Conservation (phyloP, 2,888 invertebrate genomes). For the Trichogramma evanescens region DNA sequence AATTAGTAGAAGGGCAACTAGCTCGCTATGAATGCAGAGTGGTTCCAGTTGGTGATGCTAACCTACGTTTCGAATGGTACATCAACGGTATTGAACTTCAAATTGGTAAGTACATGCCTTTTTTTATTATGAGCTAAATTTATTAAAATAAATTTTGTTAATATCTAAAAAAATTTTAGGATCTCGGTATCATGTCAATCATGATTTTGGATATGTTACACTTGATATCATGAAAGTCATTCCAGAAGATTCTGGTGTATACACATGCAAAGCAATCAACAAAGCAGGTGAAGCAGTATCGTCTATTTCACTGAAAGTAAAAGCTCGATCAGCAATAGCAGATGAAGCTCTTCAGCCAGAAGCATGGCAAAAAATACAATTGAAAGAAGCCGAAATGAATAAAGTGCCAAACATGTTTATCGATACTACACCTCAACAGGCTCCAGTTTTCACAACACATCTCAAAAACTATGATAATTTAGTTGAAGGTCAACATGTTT, state of each 20-base stretch:
- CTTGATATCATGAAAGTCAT: slow-evolving; percentile 84
- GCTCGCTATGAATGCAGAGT: slow-evolving; percentile 88
- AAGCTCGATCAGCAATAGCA: slow-evolving; percentile 71
- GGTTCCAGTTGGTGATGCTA: slow-evolving; percentile 89
- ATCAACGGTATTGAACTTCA: slow-evolving; percentile 88
- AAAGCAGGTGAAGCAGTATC: slow-evolving; percentile 91
- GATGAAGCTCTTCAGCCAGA: slow-evolving; percentile 84
- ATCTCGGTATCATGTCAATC: slow-evolving; percentile 82
- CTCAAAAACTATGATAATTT: slow-evolving; percentile 77
- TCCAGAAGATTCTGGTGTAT: slow-evolving; percentile 83
- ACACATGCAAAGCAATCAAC: slow-evolving; percentile 91
- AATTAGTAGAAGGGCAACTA: slow-evolving; percentile 84
- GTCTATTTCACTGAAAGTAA: slow-evolving; percentile 82
- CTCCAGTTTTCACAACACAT: slow-evolving; percentile 93
- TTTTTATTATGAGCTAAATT: background rate
- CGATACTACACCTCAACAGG: slow-evolving; percentile 78
- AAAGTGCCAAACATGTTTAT: slow-evolving; percentile 82
- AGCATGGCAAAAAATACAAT: slow-evolving; percentile 84
- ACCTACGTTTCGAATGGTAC: slow-evolving; percentile 90
- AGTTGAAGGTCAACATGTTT: slow-evolving; percentile 79
- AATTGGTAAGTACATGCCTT: slow-evolving; percentile 58
- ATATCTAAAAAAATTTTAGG: slow-evolving; percentile 44
- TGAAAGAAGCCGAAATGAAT: slow-evolving; percentile 88
- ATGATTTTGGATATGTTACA: slow-evolving; percentile 91
- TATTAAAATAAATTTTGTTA: background rate